These are phyloP conservation scores for Pachyuromys duprasi DNA, from an alignment of 2,797 vertebrate genomes.

Conservation along the genomic window DNA sequence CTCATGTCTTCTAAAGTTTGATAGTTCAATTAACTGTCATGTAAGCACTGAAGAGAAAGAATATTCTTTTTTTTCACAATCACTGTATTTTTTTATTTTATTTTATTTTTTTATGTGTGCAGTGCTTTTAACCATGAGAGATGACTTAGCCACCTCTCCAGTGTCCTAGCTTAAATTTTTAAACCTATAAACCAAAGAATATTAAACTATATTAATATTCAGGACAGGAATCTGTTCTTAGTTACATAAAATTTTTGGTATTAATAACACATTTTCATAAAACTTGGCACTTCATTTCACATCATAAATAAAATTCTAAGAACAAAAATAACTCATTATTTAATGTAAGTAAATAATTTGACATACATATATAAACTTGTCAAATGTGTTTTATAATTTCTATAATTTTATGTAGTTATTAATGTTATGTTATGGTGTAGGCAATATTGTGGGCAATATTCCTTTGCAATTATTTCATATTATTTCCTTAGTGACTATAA, in stretches of 20 bases:
- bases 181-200: not conserved
- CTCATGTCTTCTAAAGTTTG: not conserved
- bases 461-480: not conserved
- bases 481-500: not conserved
- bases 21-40: not conserved
- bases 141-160: not conserved
- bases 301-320: not conserved
- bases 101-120: not conserved
- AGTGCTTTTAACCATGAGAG: not conserved
- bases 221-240: not conserved
- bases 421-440: not conserved
- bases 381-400: not conserved
- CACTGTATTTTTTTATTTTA: not conserved
- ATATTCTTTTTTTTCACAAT: not conserved
- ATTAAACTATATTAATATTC: not conserved
- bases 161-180: not conserved
- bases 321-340: not conserved
- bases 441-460: not conserved
- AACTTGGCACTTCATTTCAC: not conserved
- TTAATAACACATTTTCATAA: not conserved
- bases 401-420: not conserved
- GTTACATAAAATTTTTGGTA: not conserved
- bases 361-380: not conserved
- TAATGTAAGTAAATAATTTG: not conserved
- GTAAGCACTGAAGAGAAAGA: not conserved